Base-by-base conservation (phyloP, 92 coral and sea anemone genomes). In the Nematostella vectensis region DNA sequence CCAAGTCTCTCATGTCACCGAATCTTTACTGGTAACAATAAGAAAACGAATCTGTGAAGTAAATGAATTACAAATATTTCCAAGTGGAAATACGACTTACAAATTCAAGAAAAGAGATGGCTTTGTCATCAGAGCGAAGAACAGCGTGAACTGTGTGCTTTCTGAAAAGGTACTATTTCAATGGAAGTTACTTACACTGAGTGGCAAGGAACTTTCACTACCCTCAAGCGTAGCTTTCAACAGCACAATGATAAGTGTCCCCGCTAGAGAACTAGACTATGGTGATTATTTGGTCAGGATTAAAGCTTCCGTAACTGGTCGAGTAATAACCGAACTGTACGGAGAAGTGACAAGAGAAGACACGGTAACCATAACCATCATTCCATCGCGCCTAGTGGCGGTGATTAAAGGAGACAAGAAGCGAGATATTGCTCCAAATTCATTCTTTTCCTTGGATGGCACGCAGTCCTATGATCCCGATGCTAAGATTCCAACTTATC, bases 381-480 rank as follows among this genome's bases (percentile, higher is more conserved):
- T 25, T 2, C 48, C 70, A 1, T 75, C 95, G 0, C 77, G 80
- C 9, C 40, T 85, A 2, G 57, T 37, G 0, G 77, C 77, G 13
- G 19, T 21, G 11, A 85, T 85, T 52, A 54, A 61, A 2, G 88
- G 88, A 0, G 70, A 70, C 2, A 53, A 47, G 15, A 27, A 36
- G 24, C 63, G 63, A 21, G 33, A 65, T 13, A 67, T 63, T 2
- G 83, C 65, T n/a, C 68, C 59, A 17, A 83, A 71, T 16, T 29
- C 59, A 40, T 25, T 62, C 11, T 77, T 85, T 24, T 38, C 42
- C 25, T 60, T 85, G 37, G 75, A 75, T 38, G 88, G 83, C 8
- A 60, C 70, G 6, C 40, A 2, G 0, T 85, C 85, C 10, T 50
- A 59, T 3, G 88, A 85, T 29, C 95, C 88, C 31, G 95, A 85